Evolutionary conservation across 2,797 vertebrate genomes (phyloP), one percentile per base, ranked within the genome.

Genomic region (Xyrichtys novacula): DNA sequence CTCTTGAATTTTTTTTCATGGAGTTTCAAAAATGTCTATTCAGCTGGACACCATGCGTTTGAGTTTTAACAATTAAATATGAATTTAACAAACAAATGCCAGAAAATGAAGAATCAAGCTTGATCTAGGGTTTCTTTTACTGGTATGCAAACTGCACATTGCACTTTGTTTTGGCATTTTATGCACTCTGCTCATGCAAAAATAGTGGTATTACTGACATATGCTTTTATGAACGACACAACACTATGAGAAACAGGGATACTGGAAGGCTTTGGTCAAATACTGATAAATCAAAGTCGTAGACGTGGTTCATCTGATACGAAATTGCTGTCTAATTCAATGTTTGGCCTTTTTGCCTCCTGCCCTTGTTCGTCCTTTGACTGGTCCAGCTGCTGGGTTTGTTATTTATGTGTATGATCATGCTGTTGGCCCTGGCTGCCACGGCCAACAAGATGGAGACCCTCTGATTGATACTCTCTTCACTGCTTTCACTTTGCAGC

Each of bases 361-460:
- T 84, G 81, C 82, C 90, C 88, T 91, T 90, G 78, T 56, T 10
- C 56, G 87, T 91, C 87, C 89, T 90, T 78, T 87, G 69, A 53
- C 40, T 32, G 29, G 72, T 66, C 60, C 65, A 26, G 60, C 53
- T 68, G 28, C 57, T 71, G 66, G 85, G 65, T 39, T 64, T 11
- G 65, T 90, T 90, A 87, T 93, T 93, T 90, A 91, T 88, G 85
- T 81, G 72, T 42, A 72, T 71, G 82, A 86, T 87, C 81, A 80
- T 81, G 67, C 65, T 46, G 72, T 65, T 85, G 85, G 79, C 74
- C 80, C 61, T 57, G 78, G 40, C 82, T 83, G 78, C 87, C 78
- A 70, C 17, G 3, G 34, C 54, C 62, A 58, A 67, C 74, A 62
- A 67, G 70, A 81, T 80, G 76, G 75, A 82, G 73, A 25, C 84